Base-by-base conservation (phyloP, 2,888 invertebrate species). In the Lepidochrysops patricia region DNA sequence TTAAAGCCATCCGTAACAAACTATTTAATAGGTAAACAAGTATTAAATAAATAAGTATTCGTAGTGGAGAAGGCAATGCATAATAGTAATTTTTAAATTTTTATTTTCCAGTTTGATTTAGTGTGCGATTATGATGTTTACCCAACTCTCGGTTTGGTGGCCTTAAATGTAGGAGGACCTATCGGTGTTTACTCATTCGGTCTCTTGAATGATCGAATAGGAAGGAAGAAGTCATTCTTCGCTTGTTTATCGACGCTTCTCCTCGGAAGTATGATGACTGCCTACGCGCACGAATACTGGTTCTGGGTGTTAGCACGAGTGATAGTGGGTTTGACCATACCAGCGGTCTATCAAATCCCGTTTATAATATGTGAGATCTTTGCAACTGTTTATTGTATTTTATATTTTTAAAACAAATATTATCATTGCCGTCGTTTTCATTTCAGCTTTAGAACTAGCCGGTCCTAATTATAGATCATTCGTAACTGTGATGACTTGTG, bases 321-420 rank as follows among this genome's bases (percentile, higher is more conserved):
- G 15, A 89, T 96, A 56, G 97, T 97, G n/a, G 98, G 98, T 2
- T 83, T 97, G 4, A 96, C 97, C 0, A 95, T 97, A 71, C 97
- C 97, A 2, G 97, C 97, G 0, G 93, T 97, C 43, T 97, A 97
- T 80, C 97, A 97, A 85, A 97, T 97, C 80, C 97, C 98, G 0
- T 97, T 97, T 77, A 97, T 97, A 62, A 97, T 98, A 73, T 96
- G 97, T 97, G 86, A 92, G 94, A 91, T 32, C 7, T 13, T 27
- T 2, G 15, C 2, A 34, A 57, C 12, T 35, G n/a, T 13, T 25
- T 19, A 13, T 13, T 13, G 9, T 43, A 19, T 9, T 2, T 43
- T 2, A 15, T 4, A 15, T 43, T 15, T 2, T 43, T 43, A 43
- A 43, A 43, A 43, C 1, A 43, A 19, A 2, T 19, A 2, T 15